Evolutionary conservation across 1,140 invertebrate genomes (phyloP), one percentile per base, ranked within the genome.

Genomic region (Drosophila sulfurigaster): DNA sequence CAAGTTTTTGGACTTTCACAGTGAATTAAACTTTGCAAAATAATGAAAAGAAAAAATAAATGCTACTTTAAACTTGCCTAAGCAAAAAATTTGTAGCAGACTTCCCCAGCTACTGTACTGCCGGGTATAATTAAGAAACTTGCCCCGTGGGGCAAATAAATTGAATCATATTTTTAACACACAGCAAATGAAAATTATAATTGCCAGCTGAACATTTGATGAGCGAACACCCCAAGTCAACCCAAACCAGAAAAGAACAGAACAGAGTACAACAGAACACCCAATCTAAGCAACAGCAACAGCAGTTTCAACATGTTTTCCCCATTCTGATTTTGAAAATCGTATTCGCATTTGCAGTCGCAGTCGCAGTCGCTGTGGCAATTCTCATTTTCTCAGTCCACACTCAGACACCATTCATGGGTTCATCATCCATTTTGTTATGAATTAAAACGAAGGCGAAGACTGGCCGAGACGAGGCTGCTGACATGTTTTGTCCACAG

Each of bases 401-500:
- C 20, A 20, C 20, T 20, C 20, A 20, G 20, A 3, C 20, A 20
- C 71, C 82, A 86, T 86, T 86, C 82, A 86, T 86, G 78, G 83
- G 72, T 75, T 75, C 72, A 75, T 75, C 72, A 75, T 75, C 57
- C 58, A 75, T 75, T 75, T 75, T 75, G 66, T 63, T 75, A 75
- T 75, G 72, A 75, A 75, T 75, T 75, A 75, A 75, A 75, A 75
- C 72, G 58, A 64, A 63, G 72, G 66, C 66, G 52, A 72, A 74
- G 71, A 74, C 71, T 60, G 67, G 11, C 25, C 56, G 63, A 72
- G 82, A 78, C 85, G 71, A 85, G 85, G 81, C 85, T 88, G 85
- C 69, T 88, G 85, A 88, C 85, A 88, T 88, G 85, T 88, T 88
- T 85, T 88, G 85, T 88, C 85, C 85, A 88, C 85, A 88, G 81